Conservation (phyloP, 1,140 invertebrate species). For the Anastrepha obliqua region DNA sequence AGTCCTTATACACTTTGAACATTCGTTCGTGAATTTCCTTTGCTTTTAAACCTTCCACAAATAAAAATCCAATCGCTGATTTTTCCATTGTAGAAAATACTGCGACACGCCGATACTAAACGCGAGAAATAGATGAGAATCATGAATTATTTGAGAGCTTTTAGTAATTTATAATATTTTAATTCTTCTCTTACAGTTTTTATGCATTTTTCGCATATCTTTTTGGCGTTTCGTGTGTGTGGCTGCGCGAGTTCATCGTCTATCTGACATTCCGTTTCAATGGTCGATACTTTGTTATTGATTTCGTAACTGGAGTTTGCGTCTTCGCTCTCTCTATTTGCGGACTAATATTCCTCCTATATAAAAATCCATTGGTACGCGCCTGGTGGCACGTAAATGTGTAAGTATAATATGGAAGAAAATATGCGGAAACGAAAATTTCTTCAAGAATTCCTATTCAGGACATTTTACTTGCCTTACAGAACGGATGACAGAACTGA, state of each 20-base stretch:
- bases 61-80: too few relatives aligned
- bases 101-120: too few relatives aligned
- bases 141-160: too few relatives aligned
- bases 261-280: conserved; percentile 65
- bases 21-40: too few relatives aligned
- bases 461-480: conserved; percentile 44
- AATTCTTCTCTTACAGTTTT: conserved; percentile 59
- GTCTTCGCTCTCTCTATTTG: conserved; percentile 65
- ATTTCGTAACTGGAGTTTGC: conserved; percentile 70
- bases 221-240: conserved; percentile 65
- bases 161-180: too few relatives aligned
- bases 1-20: too few relatives aligned
- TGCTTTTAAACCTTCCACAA: too few relatives aligned
- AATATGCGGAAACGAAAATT: not conserved
- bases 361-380: conserved; percentile 66
- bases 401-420: conserved; percentile 59
- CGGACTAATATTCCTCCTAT: conserved; percentile 65
- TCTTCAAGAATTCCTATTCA: not conserved
- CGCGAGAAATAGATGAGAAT: too few relatives aligned
- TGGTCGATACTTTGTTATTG: conserved; percentile 70
- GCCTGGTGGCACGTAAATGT: conserved; percentile 71
- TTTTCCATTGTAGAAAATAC: too few relatives aligned
- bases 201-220: conserved; percentile 66
- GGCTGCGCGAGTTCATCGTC: conserved; percentile 69
- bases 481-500: not conserved